Evolutionary conservation across 1,140 invertebrate genomes (phyloP).

Genomic region (Diachasmimorpha longicaudata): DNA sequence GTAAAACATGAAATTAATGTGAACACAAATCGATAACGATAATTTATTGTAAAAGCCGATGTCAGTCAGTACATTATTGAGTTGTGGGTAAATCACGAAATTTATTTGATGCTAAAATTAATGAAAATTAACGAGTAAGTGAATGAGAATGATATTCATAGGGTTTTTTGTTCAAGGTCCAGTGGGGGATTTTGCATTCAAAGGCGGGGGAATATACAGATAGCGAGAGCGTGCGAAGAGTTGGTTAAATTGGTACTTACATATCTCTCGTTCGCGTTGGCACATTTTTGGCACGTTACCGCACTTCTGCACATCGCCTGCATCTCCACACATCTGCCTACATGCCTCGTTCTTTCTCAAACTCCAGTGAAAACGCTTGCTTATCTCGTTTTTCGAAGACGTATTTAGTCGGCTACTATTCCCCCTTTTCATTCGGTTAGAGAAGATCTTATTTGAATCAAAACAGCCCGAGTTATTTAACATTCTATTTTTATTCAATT

Average conservation of each 20-base stretch:
- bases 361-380: constrained; percentile 23
- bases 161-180: constrained; percentile 20
- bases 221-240: constrained; percentile 17
- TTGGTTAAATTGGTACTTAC: constrained; percentile 59
- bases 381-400: constrained; percentile 41
- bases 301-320: constrained; percentile 4
- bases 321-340: constrained; percentile 39
- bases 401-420: constrained; percentile 44
- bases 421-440: neutral
- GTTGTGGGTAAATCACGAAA: neutral
- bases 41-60: constrained; percentile 10
- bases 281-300: constrained; percentile 59
- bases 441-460: constrained; percentile 5
- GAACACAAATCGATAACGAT: constrained; percentile 15
- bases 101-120: constrained; percentile 9
- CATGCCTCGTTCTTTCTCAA: constrained; percentile 15
- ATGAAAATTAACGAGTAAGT: neutral
- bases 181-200: constrained; percentile 3
- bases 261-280: constrained; percentile 56
- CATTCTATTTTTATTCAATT: constrained; percentile 1
- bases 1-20: constrained; percentile 22
- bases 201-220: neutral
- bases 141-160: neutral
- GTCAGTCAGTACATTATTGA: neutral
- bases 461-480: neutral